Conservation (phyloP, 2,888 invertebrate genomes). For the Strigamia crassipes region DNA sequence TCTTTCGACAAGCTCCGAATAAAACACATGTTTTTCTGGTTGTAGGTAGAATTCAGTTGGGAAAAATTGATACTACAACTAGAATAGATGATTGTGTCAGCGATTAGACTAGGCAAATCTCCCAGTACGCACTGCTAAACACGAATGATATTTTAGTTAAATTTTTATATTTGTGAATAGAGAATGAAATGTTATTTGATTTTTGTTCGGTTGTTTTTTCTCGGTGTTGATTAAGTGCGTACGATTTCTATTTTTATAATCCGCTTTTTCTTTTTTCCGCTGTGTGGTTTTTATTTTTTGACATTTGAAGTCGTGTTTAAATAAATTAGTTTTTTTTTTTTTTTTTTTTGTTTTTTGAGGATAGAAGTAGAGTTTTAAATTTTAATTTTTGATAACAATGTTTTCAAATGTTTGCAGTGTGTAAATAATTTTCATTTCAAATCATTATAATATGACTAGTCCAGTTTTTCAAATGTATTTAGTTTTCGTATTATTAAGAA, state of each 20-base stretch:
- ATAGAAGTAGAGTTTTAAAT: background rate
- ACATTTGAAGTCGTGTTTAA: background rate
- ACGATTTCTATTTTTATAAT: conserved; percentile 12
- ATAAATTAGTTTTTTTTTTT: background rate
- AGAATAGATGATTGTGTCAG: background rate
- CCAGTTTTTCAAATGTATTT: conserved; percentile 5
- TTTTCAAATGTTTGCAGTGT: conserved; percentile 23
- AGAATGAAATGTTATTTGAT: background rate
- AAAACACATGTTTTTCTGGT: background rate
- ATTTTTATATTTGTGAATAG: background rate
- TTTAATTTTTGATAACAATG: background rate
- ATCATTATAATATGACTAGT: background rate
- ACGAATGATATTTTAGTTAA: background rate
- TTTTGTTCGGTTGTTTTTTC: background rate
- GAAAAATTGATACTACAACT: background rate
- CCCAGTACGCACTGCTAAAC: background rate
- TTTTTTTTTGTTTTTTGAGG: background rate
- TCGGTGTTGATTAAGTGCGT: background rate
- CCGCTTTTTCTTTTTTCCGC: background rate
- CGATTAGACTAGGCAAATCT: background rate
- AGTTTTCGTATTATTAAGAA: background rate
- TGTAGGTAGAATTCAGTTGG: background rate
- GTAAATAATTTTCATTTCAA: conserved; percentile 5
- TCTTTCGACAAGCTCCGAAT: background rate
- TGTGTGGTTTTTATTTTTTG: conserved; percentile 12